Evolutionary conservation across 1,140 invertebrate species (phyloP).

Genomic region (Latrodectus geometricus): DNA sequence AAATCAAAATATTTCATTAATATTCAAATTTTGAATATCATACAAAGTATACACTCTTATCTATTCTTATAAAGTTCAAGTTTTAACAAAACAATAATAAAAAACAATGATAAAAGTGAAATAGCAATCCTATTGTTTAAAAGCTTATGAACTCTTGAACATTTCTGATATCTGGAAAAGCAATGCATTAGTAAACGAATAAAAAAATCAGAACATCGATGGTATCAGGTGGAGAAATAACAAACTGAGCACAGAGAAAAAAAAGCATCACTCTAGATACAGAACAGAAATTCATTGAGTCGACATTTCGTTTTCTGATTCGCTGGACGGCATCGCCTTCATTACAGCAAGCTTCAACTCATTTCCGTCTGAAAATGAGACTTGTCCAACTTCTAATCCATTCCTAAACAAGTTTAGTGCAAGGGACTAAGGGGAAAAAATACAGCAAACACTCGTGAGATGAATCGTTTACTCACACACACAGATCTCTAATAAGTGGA

Average conservation of each 20-base stretch:
- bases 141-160: not conserved
- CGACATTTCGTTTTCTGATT: not conserved
- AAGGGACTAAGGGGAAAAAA: not conserved
- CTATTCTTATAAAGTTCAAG: not conserved
- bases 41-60: not conserved
- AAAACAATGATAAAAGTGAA: not conserved
- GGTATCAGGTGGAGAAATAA: not conserved
- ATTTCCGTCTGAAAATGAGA: constrained; percentile 27
- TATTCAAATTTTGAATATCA: not conserved
- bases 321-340: not conserved
- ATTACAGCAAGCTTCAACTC: not conserved
- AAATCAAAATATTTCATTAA: not conserved
- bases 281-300: not conserved
- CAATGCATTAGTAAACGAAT: not conserved
- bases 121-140: not conserved
- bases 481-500: not conserved
- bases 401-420: constrained; percentile 9
- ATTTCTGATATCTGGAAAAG: not conserved
- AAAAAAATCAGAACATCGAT: not conserved
- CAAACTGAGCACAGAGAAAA: not conserved
- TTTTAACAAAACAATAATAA: not conserved
- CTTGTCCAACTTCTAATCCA: constrained; percentile 9
- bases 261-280: not conserved
- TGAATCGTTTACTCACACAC: not conserved
- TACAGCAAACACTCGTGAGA: not conserved